These are phyloP conservation scores for Arothron firmamentum DNA, from an alignment of 2,113 vertebrate genomes.

Conservation along the genomic window DNA sequence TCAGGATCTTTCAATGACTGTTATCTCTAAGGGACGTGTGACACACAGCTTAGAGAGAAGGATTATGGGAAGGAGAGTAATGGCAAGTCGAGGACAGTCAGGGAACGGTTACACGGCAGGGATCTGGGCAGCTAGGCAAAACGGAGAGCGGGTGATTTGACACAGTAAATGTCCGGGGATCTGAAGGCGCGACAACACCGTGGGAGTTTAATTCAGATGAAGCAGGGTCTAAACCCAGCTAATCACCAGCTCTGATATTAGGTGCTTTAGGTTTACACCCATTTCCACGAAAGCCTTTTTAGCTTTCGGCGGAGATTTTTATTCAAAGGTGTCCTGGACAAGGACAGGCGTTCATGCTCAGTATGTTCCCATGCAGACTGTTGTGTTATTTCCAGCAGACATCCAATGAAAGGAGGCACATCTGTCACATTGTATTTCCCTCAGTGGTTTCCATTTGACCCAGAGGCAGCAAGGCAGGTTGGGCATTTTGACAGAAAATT, in stretches of 20 bases:
- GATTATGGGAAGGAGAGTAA: constrained; percentile 1
- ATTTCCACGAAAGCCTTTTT: not conserved
- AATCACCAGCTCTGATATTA: constrained; percentile 4
- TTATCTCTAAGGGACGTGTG: not conserved
- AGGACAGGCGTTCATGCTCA: too few species aligned
- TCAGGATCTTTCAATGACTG: constrained; percentile 1
- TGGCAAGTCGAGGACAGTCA: constrained; percentile 12
- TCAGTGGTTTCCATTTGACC: constrained; percentile 34
- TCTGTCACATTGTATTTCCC: constrained; percentile 34
- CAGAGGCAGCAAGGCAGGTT: constrained; percentile 19
- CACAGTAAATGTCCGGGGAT: constrained; percentile 35
- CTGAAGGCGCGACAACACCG: constrained; percentile 27
- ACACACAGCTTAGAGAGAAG: constrained; percentile 1
- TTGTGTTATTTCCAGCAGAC: constrained; percentile 21
- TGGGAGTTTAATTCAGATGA: constrained; percentile 21
- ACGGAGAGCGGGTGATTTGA: constrained; percentile 39
- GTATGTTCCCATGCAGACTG: not conserved
- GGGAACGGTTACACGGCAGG: constrained; percentile 36
- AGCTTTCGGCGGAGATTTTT: not conserved
- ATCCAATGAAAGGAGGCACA: constrained; percentile 14
- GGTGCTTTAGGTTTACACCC: not conserved
- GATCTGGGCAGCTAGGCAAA: constrained; percentile 22
- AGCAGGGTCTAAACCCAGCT: constrained; percentile 15
- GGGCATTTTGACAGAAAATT: constrained; percentile 58
- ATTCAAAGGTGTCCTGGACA: not conserved